Evolutionary conservation across 2,113 vertebrate species (phyloP).

Genomic region (Sphyrna mokarran): DNA sequence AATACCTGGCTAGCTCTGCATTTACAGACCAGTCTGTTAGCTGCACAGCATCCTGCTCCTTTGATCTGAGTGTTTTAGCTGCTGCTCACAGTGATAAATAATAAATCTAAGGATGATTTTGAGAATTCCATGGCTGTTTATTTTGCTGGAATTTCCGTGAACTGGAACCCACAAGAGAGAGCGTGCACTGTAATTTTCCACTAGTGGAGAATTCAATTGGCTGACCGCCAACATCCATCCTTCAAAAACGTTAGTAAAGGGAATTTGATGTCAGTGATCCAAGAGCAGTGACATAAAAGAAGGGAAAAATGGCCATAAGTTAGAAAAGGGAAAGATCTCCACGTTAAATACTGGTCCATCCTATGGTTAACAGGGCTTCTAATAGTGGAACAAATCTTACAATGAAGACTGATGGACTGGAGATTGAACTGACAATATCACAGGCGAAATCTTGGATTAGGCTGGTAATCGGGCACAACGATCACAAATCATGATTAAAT

Average conservation of each 20-base stretch:
- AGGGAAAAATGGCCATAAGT: background rate
- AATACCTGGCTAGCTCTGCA: background rate
- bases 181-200: background rate
- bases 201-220: background rate
- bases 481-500: background rate
- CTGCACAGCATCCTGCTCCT: background rate
- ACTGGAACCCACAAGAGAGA: background rate
- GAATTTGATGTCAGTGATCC: background rate
- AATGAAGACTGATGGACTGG: background rate
- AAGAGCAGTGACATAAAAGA: background rate
- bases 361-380: background rate
- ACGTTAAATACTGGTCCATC: background rate
- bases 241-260: background rate
- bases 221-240: background rate
- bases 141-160: background rate
- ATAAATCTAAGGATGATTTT: background rate
- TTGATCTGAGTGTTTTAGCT: background rate
- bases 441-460: background rate
- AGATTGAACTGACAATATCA: background rate
- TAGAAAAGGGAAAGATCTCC: background rate
- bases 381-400: background rate
- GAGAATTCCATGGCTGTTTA: background rate
- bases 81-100: background rate
- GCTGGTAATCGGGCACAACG: background rate
- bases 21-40: background rate